A percentile compares a stretch with the other conserved stretches of the same genome.
phyloP scores from a whole-genome alignment of 37 sponge, comb jelly and placozoan species.

The Hexactinellida sp. region DNA sequence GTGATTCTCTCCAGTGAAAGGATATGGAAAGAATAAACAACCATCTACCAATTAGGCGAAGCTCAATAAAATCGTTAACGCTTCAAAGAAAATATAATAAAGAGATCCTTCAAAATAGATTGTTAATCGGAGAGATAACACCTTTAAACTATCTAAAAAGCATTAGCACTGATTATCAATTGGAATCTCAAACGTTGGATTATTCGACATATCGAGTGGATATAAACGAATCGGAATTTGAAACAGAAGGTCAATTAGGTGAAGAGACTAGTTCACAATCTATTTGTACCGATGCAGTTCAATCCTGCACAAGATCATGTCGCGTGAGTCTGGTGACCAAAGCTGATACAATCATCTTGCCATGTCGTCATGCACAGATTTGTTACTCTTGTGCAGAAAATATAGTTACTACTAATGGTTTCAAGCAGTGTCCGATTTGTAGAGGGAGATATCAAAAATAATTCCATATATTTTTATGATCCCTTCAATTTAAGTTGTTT shows the following conservation, averaged over 20 bases:
- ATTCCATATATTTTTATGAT: too few species aligned
- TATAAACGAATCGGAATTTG: not conserved
- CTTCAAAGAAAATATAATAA: not conserved
- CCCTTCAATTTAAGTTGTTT: too few species aligned
- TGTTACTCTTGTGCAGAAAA: too few species aligned
- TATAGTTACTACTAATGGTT: too few species aligned
- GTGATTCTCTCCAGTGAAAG: too few species aligned
- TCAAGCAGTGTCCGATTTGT: too few species aligned
- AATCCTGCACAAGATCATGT: not conserved
- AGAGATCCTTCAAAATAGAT: not conserved
- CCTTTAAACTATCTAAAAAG: not conserved
- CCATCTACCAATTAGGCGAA: too few species aligned
- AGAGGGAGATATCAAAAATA: too few species aligned
- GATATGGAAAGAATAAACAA: too few species aligned
- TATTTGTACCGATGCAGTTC: not conserved
- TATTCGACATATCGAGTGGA: not conserved
- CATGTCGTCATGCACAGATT: not conserved
- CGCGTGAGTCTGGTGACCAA: not conserved
- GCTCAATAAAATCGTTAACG: not conserved
- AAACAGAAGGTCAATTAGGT: not conserved
- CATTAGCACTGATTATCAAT: not conserved
- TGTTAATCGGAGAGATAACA: not conserved
- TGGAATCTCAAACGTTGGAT: not conserved
- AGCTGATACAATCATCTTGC: not conserved
- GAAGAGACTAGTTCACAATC: not conserved